Conservation (phyloP, 2,888 invertebrate species). For the Osmoderma eremita region DNA sequence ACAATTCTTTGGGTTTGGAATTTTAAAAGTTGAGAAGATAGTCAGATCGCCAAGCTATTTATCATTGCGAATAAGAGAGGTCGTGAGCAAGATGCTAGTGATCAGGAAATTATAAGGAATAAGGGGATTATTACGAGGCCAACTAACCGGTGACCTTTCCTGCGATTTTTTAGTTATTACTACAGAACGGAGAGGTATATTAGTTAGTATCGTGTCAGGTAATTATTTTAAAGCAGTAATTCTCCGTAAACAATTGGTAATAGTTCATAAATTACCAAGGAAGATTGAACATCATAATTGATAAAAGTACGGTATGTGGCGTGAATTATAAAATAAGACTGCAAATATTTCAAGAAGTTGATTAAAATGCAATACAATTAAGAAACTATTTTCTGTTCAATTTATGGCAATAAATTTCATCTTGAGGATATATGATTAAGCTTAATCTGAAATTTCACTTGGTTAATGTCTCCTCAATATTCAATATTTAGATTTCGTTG, state of each 20-base stretch:
- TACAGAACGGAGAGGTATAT: constrained; percentile 13
- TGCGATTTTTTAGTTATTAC: constrained; percentile 20
- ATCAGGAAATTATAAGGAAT: constrained; percentile 21
- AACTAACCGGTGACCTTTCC: constrained; percentile 17
- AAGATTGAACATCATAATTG: not conserved
- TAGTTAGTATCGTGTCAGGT: constrained; percentile 19
- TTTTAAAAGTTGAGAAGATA: constrained; percentile 14
- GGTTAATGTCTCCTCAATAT: too few relatives aligned
- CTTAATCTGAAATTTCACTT: too few relatives aligned
- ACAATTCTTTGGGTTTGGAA: constrained; percentile 1
- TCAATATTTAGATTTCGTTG: too few relatives aligned
- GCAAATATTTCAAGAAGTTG: too few relatives aligned
- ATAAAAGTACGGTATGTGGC: too few relatives aligned
- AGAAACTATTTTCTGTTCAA: too few relatives aligned
- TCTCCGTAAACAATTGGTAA: constrained; percentile 1
- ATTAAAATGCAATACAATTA: too few relatives aligned
- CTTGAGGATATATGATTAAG: too few relatives aligned
- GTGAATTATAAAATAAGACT: too few relatives aligned
- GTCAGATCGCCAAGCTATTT: constrained; percentile 12
- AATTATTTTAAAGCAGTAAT: constrained; percentile 4
- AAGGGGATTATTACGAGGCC: constrained; percentile 14
- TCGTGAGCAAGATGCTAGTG: constrained; percentile 19
- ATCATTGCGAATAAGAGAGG: constrained; percentile 11
- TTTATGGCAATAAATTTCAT: too few relatives aligned
- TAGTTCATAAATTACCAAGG: constrained; percentile 1